These are phyloP conservation scores for Apostichopus parvimensis DNA, from an alignment of 35 echinoderm and acorn worm genomes.

Conservation along the genomic window DNA sequence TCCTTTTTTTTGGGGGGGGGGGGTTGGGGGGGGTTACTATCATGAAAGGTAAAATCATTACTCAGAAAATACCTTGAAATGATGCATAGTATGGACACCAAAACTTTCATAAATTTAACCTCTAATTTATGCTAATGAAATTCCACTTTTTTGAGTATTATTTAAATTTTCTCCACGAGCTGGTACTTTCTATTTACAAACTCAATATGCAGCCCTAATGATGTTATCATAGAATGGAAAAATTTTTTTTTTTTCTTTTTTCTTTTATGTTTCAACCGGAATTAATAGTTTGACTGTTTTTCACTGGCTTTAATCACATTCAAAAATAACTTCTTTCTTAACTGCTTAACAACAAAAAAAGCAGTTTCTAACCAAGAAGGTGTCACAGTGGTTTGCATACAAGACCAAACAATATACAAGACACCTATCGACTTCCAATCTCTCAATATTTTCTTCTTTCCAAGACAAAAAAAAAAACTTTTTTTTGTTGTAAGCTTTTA, in stretches of 20 bases:
- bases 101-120: too few species aligned
- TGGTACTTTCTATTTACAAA: not conserved
- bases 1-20: too few species aligned
- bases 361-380: not conserved
- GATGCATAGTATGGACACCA: too few species aligned
- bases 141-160: too few species aligned
- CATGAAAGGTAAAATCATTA: too few species aligned
- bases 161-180: not conserved
- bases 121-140: too few species aligned
- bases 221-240: too few species aligned
- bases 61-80: too few species aligned
- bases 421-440: conserved; percentile 11
- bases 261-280: not conserved
- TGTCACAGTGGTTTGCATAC: conserved; percentile 41
- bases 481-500: conserved; percentile 23
- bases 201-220: not conserved
- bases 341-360: not conserved
- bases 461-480: conserved; percentile 5
- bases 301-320: not conserved
- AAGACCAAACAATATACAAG: conserved; percentile 43
- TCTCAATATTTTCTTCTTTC: conserved; percentile 24
- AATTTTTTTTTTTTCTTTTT: too few species aligned
- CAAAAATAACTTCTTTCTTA: not conserved
- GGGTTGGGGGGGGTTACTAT: too few species aligned
- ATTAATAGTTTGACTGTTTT: not conserved